Evolutionary conservation across 2,113 vertebrate species (phyloP).

Genomic region (Sphaerodactylus townsendi): DNA sequence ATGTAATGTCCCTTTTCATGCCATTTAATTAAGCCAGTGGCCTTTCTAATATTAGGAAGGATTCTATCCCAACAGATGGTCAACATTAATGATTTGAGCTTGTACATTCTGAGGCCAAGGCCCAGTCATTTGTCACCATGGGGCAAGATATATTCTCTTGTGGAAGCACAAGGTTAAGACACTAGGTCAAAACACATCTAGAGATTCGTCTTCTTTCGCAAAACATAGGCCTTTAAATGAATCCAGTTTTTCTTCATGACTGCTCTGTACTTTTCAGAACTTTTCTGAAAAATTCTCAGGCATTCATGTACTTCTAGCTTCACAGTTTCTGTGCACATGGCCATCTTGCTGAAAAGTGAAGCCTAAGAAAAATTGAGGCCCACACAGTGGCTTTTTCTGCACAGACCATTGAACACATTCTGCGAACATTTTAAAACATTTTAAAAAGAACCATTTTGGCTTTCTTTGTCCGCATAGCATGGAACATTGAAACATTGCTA

Average conservation of each 20-base stretch:
- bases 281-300: not conserved
- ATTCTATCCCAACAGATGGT: not conserved
- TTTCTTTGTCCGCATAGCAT: too few species aligned
- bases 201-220: not conserved
- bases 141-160: not conserved
- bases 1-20: slow-evolving; percentile 57
- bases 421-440: too few species aligned
- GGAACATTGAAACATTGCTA: too few species aligned
- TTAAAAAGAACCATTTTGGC: too few species aligned
- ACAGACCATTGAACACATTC: too few species aligned
- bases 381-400: too few species aligned
- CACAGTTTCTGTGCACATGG: not conserved
- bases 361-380: not conserved
- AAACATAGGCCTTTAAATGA: not conserved
- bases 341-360: not conserved
- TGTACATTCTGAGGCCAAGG: not conserved
- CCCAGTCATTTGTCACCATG: slow-evolving; percentile 8
- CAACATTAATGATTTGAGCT: not conserved
- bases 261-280: not conserved
- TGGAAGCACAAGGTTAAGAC: not conserved
- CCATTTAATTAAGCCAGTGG: slow-evolving; percentile 34
- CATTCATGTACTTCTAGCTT: not conserved
- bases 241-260: not conserved
- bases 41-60: slow-evolving; percentile 62
- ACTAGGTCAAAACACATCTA: not conserved